Evolutionary conservation across 2,113 vertebrate genomes (phyloP).

Genomic region (Falcunculus frontatus): DNA sequence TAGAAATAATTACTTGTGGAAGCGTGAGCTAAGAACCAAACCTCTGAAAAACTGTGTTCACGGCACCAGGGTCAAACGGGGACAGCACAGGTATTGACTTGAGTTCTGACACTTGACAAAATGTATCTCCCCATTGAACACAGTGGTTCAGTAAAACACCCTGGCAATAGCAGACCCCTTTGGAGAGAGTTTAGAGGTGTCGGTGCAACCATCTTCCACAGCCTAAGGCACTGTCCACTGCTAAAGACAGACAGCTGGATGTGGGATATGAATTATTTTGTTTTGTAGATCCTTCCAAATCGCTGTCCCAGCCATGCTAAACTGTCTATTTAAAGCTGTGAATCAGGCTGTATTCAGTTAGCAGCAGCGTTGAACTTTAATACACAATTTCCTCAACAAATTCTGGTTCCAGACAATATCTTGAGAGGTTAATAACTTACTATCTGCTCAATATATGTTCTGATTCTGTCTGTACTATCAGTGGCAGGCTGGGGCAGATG

Average conservation of each 20-base stretch:
- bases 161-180: neutral
- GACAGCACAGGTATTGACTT: neutral
- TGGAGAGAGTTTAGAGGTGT: neutral
- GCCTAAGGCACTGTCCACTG: neutral
- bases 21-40: neutral
- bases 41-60: neutral
- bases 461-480: neutral
- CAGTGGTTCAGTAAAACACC: neutral
- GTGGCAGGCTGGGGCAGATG: neutral
- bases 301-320: neutral
- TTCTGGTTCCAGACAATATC: neutral
- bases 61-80: neutral
- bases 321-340: neutral
- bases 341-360: neutral
- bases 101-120: neutral
- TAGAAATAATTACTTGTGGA: neutral
- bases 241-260: neutral
- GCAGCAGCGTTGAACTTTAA: neutral
- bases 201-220: neutral
- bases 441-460: neutral
- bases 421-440: slow-evolving; percentile 1
- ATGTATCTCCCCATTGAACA: neutral
- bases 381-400: neutral
- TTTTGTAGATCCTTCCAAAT: neutral
- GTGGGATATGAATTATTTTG: neutral